These are phyloP conservation scores for Leptopilina drosophilae DNA, from an alignment of 2,888 invertebrate genomes.

Conservation along the genomic window DNA sequence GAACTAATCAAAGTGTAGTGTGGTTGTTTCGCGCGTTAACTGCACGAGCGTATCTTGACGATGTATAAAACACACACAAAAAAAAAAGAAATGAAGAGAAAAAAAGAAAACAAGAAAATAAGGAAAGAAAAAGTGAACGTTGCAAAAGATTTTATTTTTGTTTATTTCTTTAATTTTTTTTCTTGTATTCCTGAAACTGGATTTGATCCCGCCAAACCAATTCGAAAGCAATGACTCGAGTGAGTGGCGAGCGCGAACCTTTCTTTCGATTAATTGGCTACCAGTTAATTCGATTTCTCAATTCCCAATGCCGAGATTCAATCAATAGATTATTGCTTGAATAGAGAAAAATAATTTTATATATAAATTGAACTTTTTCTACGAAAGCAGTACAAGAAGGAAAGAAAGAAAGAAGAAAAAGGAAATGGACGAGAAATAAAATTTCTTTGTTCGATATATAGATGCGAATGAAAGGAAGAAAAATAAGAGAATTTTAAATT, in stretches of 20 bases:
- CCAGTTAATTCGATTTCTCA: constrained; percentile 33
- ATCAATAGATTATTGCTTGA: constrained; percentile 13
- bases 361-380: background rate
- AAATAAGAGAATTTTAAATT: no score
- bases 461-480: background rate
- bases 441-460: background rate
- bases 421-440: background rate
- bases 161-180: background rate
- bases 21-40: no score
- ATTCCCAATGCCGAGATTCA: constrained; percentile 27
- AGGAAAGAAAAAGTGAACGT: constrained; percentile 19
- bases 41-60: constrained; percentile 17
- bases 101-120: background rate
- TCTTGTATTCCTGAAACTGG: constrained; percentile 16
- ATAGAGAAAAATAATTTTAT: constrained; percentile 5
- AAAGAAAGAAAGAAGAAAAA: background rate
- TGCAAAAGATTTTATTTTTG: constrained; percentile 19
- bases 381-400: background rate
- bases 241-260: constrained; percentile 8
- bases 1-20: no score
- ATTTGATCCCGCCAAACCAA: constrained; percentile 20
- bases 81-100: background rate
- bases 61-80: background rate
- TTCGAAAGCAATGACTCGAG: constrained; percentile 26
- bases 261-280: constrained; percentile 35